These are phyloP conservation scores for Littorina saxatilis DNA, from an alignment of 1,140 invertebrate genomes.

Conservation along the genomic window DNA sequence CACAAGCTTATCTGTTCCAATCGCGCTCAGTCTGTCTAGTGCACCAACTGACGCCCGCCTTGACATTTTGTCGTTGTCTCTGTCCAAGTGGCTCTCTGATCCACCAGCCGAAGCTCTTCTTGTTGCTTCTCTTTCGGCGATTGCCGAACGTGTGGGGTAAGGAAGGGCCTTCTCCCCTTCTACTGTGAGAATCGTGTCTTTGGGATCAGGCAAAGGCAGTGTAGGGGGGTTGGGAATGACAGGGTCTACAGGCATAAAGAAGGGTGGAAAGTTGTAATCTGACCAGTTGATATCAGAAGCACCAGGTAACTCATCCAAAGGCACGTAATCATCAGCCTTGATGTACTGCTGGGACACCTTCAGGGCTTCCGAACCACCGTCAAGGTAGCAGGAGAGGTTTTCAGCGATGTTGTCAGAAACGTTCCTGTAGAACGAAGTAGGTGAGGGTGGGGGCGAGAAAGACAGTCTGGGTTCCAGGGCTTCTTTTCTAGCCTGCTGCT, in stretches of 20 bases:
- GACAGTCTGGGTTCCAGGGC: not conserved
- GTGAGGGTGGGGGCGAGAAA: conserved; percentile 41
- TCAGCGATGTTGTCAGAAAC: conserved; percentile 57
- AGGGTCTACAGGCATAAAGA: conserved; percentile 34
- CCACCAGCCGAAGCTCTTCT: conserved; percentile 1
- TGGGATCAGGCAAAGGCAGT: not conserved
- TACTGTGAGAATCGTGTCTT: not conserved
- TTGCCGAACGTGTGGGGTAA: conserved; percentile 27
- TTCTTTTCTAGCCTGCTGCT: conserved; percentile 31
- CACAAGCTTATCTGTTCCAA: not conserved
- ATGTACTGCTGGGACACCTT: conserved; percentile 46
- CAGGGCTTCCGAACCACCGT: conserved; percentile 55
- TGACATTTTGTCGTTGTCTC: not conserved
- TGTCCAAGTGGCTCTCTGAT: not conserved
- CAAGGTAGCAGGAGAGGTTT: conserved; percentile 57
- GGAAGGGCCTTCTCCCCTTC: not conserved
- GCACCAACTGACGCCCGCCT: not conserved
- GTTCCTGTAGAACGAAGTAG: conserved; percentile 54
- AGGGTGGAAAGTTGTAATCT: conserved; percentile 61
- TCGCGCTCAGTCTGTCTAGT: not conserved
- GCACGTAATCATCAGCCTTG: conserved; percentile 49
- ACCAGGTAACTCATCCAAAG: conserved; percentile 16
- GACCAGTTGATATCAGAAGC: conserved; percentile 48
- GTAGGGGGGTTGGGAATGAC: conserved; percentile 25
- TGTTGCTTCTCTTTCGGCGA: conserved; percentile 14